Base-by-base conservation (phyloP, 2,888 invertebrate genomes). In the Chrysolina haemoptera region DNA sequence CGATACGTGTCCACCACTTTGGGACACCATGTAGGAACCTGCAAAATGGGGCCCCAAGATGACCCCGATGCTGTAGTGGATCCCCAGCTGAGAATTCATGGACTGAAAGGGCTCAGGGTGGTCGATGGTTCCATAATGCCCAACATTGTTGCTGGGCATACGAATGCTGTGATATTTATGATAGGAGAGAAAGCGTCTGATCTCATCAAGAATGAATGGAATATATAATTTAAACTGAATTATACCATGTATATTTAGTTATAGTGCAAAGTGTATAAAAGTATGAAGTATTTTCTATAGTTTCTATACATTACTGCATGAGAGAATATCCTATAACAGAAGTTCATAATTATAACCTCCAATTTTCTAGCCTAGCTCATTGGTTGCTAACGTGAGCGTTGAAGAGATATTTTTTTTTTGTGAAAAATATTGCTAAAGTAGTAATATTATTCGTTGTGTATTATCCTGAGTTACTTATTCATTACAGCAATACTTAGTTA, bases 1-100 rank as follows among this genome's bases (percentile, higher is more conserved):
- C 90, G 92, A 77, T 91, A 92, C 76, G 91, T 93, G 18, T 93
- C 93, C 8, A 92, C 93, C 70, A 94, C 93, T 63, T 87, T 95
- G 78, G 94, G 94, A 75, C 94, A 94, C 84, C 92, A 93, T 86
- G 88, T 87, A 1, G 90, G 90, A 8, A 90, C 90, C 1, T 90
- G 90, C 76, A 89, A 88, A 82, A 90, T 90, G 90, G 89, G 88
- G 0, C 87, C 87, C 0, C 78, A 81, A 12, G 76, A 67, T 12
- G 85, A 87, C 70, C 83, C 86, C 27, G 84, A 84, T 2, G 88
- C 90, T 12, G 90, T 90, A 8, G 90, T 90, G 10, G 89, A 90
- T 80, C 84, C 87, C 48, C 81, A 86, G 70, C 83, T 90, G 43
- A 86, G 84, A 73, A 90, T 91, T 6, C 83, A 90, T 77, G 91